Evolutionary conservation across 2,888 invertebrate genomes (phyloP).

Genomic region (Drosophila limbata): DNA sequence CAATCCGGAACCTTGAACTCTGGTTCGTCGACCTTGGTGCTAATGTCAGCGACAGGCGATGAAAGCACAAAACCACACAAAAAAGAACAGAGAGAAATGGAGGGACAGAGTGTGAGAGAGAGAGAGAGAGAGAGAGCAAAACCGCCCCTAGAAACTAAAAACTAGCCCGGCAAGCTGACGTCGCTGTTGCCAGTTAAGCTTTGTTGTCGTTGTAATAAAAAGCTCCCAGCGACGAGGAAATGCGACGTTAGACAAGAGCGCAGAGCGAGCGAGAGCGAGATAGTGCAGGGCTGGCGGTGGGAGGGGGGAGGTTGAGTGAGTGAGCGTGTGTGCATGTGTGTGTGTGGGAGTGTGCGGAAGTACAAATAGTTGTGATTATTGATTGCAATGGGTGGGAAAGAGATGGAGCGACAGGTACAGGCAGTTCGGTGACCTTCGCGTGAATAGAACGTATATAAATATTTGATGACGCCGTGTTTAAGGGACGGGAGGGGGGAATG

Average conservation of each 20-base stretch:
- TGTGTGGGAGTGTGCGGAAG: constrained; percentile 67
- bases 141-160: constrained; percentile 70
- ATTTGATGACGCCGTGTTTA: constrained; percentile 34
- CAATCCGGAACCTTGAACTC: constrained; percentile 84
- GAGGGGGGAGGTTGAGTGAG: background rate
- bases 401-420: background rate
- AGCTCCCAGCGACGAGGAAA: constrained; percentile 69
- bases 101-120: constrained; percentile 13
- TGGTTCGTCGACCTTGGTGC: constrained; percentile 85
- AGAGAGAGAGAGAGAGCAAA: constrained; percentile 5
- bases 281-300: background rate
- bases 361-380: constrained; percentile 73
- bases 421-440: constrained; percentile 82
- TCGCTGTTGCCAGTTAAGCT: constrained; percentile 34
- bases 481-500: constrained; percentile 16
- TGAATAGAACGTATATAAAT: constrained; percentile 58
- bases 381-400: constrained; percentile 42
- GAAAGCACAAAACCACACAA: constrained; percentile 57
- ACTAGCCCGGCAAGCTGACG: constrained; percentile 54
- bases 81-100: constrained; percentile 12
- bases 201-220: constrained; percentile 45
- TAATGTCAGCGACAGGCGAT: constrained; percentile 79
- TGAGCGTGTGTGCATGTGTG: constrained; percentile 1
- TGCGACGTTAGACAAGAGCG: constrained; percentile 36
- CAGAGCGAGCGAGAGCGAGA: background rate